Conservation (phyloP, 1,140 invertebrate species). For the Ephestia elutella region DNA sequence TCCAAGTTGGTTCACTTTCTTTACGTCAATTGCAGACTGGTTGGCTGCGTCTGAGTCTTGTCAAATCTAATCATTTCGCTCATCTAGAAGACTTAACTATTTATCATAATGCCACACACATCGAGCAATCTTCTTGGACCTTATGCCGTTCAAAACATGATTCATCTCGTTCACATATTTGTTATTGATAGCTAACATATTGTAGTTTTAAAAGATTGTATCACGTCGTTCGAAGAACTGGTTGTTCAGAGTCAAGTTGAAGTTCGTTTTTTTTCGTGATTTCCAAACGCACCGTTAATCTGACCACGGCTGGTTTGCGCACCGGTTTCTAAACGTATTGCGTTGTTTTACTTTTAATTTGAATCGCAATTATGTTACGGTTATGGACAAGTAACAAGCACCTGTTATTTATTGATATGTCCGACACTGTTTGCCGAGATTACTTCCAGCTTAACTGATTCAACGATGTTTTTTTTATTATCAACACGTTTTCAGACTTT, state of each 20-base stretch:
- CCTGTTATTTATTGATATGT: constrained; percentile 2
- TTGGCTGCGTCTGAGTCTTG: neutral
- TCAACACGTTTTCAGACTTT: neutral
- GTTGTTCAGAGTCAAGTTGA: constrained; percentile 16
- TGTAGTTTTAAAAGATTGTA: constrained; percentile 7
- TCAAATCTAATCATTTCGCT: neutral
- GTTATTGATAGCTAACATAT: neutral
- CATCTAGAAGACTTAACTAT: neutral
- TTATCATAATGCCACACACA: neutral
- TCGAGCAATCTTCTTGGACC: neutral
- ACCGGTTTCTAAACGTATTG: neutral
- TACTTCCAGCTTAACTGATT: neutral
- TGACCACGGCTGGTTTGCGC: constrained; percentile 8
- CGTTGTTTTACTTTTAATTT: constrained; percentile 4
- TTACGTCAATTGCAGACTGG: constrained; percentile 2
- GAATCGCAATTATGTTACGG: constrained; percentile 2
- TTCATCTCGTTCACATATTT: neutral
- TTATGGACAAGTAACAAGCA: neutral
- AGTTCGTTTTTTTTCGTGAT: constrained; percentile 13
- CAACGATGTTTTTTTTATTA: neutral
- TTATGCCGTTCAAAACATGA: neutral
- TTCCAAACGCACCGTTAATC: constrained; percentile 11
- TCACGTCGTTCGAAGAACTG: neutral
- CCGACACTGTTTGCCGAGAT: constrained; percentile 6
- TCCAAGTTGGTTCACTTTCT: neutral